Base-by-base conservation (phyloP, 2,888 invertebrate species). In the Fissipunctia ypsillon region DNA sequence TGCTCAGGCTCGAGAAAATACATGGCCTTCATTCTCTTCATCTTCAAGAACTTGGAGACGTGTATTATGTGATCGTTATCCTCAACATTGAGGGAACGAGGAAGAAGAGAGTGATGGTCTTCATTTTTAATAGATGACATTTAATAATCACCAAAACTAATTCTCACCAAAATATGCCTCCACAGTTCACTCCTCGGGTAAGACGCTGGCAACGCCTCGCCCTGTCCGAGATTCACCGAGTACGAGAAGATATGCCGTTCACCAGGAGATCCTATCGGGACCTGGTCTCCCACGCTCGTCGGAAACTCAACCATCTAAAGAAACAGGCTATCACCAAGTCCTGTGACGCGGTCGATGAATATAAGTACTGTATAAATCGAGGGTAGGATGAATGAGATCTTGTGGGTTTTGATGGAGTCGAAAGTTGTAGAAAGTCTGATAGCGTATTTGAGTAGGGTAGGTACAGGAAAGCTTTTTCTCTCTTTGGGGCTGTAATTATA, bases 191-290 rank as follows among this genome's bases (percentile, higher is more conserved):
- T 12, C 91, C 93, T 0, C 89, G 90, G 65, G 89, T 95, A 16
- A 88, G 86, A 25, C 92, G 95, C 73, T 95, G 94, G 94, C 93
- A 94, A n/a, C 91, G 93, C 2, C 89, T 91, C 35, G 96, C 96
- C 0, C 80, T 89, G 0, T 85, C 90, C 35, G 96, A 96, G 83
- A 89, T 96, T 25, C 90, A 93, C 63, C 88, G 95, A 48, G 94
- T 95, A 0, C 88, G 90, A 31, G 93, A 94, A 28, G 95, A 96
- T 84, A 84, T 96, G 12, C 90, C 90, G 43, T 93, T 94, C 79
- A 91, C 95, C n/a, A 87, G 93, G 14, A 87, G 88, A 22, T 90
- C 92, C 0, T 96, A 95, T 84, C 87, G 89, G 5, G 96, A 96
- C 84, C 81, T 96, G 14, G 89, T 95, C 7, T 81, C 91, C 3